Evolutionary conservation across 2,797 vertebrate species (phyloP).

Genomic region (Coranthus polyacanthus): DNA sequence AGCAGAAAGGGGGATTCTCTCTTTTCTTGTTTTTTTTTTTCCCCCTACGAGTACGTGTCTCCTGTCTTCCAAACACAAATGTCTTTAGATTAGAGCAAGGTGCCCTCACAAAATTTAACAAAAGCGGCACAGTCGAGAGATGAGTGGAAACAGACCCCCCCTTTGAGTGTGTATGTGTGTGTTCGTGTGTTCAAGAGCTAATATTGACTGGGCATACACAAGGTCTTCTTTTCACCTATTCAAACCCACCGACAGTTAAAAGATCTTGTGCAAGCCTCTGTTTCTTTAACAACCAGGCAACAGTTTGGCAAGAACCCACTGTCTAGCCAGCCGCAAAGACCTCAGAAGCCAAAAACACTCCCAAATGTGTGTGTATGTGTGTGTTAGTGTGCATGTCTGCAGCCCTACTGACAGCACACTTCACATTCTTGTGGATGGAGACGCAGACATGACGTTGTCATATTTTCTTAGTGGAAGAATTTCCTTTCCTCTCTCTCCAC

Average conservation of each 20-base stretch:
- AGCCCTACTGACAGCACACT: constrained; percentile 42
- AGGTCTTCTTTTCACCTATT: constrained; percentile 21
- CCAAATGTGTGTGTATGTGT: constrained; percentile 26
- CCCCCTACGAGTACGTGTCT: neutral
- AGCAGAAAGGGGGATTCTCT: neutral
- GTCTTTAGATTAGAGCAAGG: neutral
- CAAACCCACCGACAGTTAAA: constrained; percentile 22
- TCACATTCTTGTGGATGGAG: constrained; percentile 72
- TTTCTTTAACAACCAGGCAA: constrained; percentile 63
- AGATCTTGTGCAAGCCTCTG: neutral
- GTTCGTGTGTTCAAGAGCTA: constrained; percentile 22
- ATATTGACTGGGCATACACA: constrained; percentile 47
- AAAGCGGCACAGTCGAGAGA: neutral
- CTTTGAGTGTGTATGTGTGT: constrained; percentile 1
- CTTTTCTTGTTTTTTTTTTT: neutral
- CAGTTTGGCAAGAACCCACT: constrained; percentile 48
- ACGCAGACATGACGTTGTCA: constrained; percentile 72
- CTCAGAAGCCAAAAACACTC: constrained; percentile 48
- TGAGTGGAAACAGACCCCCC: neutral
- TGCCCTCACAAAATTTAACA: neutral
- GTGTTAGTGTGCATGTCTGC: constrained; percentile 23
- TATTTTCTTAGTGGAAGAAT: constrained; percentile 68
- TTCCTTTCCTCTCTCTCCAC: constrained; percentile 30
- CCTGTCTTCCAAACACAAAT: neutral
- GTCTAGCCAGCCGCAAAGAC: constrained; percentile 35